Evolutionary conservation across 2,797 vertebrate genomes (phyloP), one percentile per base, ranked within the genome.

Genomic region (Hirundo rustica): DNA sequence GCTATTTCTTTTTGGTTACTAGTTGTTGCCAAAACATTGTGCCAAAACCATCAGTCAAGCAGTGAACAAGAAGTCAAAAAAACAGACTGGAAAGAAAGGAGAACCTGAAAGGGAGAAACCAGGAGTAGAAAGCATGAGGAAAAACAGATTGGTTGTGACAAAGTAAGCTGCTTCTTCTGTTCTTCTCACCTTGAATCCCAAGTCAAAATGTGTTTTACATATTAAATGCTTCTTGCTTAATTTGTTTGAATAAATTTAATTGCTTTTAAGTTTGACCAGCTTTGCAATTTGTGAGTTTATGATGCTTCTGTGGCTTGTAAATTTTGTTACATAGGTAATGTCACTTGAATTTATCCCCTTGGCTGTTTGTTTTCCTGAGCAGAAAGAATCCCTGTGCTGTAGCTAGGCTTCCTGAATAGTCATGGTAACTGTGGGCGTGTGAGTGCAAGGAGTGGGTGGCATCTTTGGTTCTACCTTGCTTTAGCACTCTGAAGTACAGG

Each of bases 1-100:
- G 7, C 21, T 73, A 0, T 89, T 85, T 92, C 44, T 94, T 88
- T 66, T 73, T 34, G 9, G 91, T 91, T 92, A 27, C 60, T 95
- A 99, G 99, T 98, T 99, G 97, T 98, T 99, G 97, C 99, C 99
- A 88, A 99, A 99, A 96, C 99, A 99, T 98, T 99, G 99, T 98
- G 99, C 99, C 92, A 99, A 99, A 98, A 99, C 99, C 96, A 99
- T 99, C 98, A 99, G 99, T 98, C 99, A 99, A 98, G 99, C 99
- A 25, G 99, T 99, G 96, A 99, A 99, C 97, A 99, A 99, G 97
- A 99, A 99, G 97, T 99, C 99, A 83, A 99, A 99, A 98, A 99
- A 99, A 97, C 99, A 99, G 83, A 99, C 99, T 11, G 98, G 98
- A 94, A 98, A 98, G 96, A 99, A 99, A 97, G 99, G 99, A 70